Evolutionary conservation across 1,140 invertebrate genomes (phyloP), one percentile per base, ranked within the genome.

Genomic region (Elymnias hypermnestra): DNA sequence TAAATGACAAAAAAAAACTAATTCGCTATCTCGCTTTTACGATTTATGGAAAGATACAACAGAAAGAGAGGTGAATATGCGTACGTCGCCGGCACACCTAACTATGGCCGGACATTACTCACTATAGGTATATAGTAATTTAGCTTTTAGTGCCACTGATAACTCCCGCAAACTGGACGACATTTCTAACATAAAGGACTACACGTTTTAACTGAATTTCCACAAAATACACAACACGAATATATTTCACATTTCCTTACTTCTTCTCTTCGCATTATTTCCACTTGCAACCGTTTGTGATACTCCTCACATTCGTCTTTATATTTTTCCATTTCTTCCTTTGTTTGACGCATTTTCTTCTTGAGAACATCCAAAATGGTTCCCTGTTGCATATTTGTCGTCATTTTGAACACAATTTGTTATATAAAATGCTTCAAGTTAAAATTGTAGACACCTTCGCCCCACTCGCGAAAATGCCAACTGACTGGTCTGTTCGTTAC

Each of bases 321-420:
- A 88, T 95, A 96, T 86, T 95, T 94, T 84, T 98, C 97, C 92
- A 97, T 94, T 89, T 99, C 97, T 83, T 98, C 96, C 89, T 98
- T 98, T 53, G 97, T 95, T 83, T 97, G 95, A 65, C 95, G 91
- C 97, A 99, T 99, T 92, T 99, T 99, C 91, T 98, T 98, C 91
- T 99, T 99, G 59, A 99, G 90, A 65, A 97, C 95, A 89, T 98
- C 96, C 72, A 98, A 89, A 57, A 98, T 91, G 65, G 93, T 93
- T 69, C 94, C 94, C 69, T 90, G 90, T 76, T 92, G 92, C 88
- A 94, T 91, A 88, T 93, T 94, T 68, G 93, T 91, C 88, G 93
- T 93, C 94, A 95, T 95, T 87, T 90, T 72, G 72, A 67, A 52
- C 65, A 81, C 69, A 82, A 75, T 76, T 61, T 77, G 69, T 86